Evolutionary conservation across 2,888 invertebrate genomes (phyloP), one percentile per base, ranked within the genome.

Genomic region (Macrophya alboannulata): DNA sequence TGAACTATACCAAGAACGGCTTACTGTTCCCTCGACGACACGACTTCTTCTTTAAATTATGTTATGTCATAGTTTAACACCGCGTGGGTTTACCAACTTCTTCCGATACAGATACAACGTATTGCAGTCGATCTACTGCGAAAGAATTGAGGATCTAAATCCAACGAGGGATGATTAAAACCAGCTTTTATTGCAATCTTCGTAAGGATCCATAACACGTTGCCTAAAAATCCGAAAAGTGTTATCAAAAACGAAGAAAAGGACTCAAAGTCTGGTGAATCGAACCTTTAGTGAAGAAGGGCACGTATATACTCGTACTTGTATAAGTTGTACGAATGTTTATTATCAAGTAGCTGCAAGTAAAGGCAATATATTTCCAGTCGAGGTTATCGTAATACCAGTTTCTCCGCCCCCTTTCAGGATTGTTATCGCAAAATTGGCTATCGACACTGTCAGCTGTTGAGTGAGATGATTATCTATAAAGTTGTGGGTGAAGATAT

Each of bases 11-110:
- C n/a, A 40, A 25, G 51, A 74, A 74, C 74, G 74, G 51, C 37
- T 37, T 48, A 45, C 82, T 62, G 84, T 84, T 72, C 65, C 77
- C 43, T 71, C 87, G 86, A 87, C 87, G 86, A 87, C 86, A 85
- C 59, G 74, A 76, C 85, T 77, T 85, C 59, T 81, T 84, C 82
- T 84, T 68, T 68, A 40, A 82, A 62, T 71, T 51, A 40, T 62
- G 25, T 48, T 45, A 74, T 74, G 72, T 40, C 72, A 45, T 43
- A 45, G 45, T 74, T 74, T 17, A 74, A n/a, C 68, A 68, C 37
- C 15, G 68, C 37, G 68, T 37, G 31, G 15, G 68, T 12, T 68
- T 21, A 62, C 12, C 10, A 25, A 25, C 12, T 62, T 21, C 25
- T 9, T 25, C 8, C 10, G 1, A 25, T 12, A 62, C 62, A 25